A percentile compares a stretch with the other conserved stretches of the same genome.
These are phyloP conservation scores for Phacellophora camtschatica DNA, from an alignment of 30 jellyfish, hydroid and myxozoan genomes.

Conservation along the genomic window DNA sequence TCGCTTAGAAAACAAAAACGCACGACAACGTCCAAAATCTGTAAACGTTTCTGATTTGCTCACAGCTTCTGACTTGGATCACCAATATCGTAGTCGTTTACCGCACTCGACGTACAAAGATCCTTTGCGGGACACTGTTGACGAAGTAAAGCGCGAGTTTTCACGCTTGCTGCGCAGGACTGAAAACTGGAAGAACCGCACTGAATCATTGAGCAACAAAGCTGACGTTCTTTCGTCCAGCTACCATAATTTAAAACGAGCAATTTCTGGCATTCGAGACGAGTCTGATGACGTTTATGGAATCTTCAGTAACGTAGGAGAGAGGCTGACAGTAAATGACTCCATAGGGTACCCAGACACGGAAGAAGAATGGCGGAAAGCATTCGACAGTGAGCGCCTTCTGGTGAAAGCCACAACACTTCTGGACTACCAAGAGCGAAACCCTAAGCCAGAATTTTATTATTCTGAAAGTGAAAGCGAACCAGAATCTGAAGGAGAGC, in stretches of 20 bases:
- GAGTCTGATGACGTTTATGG: conserved; percentile 64
- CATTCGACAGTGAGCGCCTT: conserved; percentile 35
- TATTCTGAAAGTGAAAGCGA: conserved; percentile 73
- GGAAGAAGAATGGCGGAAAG: conserved; percentile 77
- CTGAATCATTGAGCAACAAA: conserved; percentile 37
- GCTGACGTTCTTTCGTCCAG: conserved; percentile 46
- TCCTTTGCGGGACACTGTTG: conserved; percentile 36
- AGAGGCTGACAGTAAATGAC: conserved; percentile 62
- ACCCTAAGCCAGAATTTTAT: conserved; percentile 53
- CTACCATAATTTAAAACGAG: conserved; percentile 36
- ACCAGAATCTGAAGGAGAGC: conserved; percentile 42
- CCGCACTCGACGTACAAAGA: conserved; percentile 1
- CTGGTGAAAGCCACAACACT: conserved; percentile 44
- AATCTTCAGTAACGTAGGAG: conserved; percentile 33
- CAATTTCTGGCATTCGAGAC: conserved; percentile 50
- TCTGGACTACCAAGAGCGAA: conserved; percentile 19
- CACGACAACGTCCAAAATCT: conserved; percentile 64
- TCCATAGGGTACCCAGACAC: conserved; percentile 66
- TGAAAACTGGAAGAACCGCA: conserved; percentile 51
- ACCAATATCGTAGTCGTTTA: not conserved
- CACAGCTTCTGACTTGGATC: conserved; percentile 4
- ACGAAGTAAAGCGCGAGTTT: conserved; percentile 40
- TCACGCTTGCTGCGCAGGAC: conserved; percentile 55
- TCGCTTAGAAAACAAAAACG: conserved; percentile 22
- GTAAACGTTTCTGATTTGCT: conserved; percentile 43